phyloP scores from a whole-genome alignment of 2,113 vertebrate species.

The Cinclus cinclus region DNA sequence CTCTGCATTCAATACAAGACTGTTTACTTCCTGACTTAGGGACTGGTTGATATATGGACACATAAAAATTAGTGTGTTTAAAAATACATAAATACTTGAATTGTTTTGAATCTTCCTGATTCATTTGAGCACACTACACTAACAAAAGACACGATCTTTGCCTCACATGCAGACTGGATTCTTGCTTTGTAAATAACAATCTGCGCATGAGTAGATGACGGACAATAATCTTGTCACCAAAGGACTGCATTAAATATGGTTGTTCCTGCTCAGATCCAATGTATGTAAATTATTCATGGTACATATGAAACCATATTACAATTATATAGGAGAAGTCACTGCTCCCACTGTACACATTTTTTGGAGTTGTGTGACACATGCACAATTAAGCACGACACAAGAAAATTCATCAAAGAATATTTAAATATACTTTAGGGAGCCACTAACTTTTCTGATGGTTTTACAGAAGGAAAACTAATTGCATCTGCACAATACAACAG shows the following conservation, averaged over 20 bases:
- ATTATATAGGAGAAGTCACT: slow-evolving; percentile 41
- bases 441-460: slow-evolving; percentile 50
- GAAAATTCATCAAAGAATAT: slow-evolving; percentile 69
- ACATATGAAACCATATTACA: background rate
- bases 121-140: background rate
- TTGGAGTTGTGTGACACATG: slow-evolving; percentile 41
- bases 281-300: background rate
- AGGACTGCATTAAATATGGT: background rate
- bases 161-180: background rate
- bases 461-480: slow-evolving; percentile 70
- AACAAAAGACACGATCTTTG: background rate
- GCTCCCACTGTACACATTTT: slow-evolving; percentile 47
- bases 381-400: slow-evolving; percentile 54
- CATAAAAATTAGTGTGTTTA: background rate
- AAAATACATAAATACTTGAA: background rate
- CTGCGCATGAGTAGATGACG: background rate
- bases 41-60: background rate
- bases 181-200: background rate
- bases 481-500: slow-evolving; percentile 50
- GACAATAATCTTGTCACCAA: background rate
- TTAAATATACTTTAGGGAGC: slow-evolving; percentile 54
- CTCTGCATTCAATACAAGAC: background rate
- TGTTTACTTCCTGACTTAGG: background rate
- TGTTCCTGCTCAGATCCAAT: background rate
- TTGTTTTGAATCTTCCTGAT: background rate